phyloP scores from a whole-genome alignment of 2,113 vertebrate species.

The Corydoras sp. region DNA sequence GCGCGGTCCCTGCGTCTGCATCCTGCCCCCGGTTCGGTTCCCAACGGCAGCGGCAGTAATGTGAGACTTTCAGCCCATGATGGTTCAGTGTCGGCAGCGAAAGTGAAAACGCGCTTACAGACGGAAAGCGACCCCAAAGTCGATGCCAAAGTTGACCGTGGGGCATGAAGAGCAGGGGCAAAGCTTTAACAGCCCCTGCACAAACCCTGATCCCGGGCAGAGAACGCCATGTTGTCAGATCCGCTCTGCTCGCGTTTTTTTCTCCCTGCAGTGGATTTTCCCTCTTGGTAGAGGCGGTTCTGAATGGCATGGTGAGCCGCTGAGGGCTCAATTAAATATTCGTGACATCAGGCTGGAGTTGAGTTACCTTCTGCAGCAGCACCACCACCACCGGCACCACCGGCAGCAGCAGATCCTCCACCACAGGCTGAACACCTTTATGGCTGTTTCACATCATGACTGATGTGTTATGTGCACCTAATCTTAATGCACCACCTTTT shows the following conservation, averaged over 20 bases:
- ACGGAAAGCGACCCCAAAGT: neutral
- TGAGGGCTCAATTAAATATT: constrained; percentile 52
- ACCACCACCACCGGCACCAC: neutral
- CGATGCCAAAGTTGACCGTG: neutral
- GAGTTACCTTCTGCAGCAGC: constrained; percentile 53
- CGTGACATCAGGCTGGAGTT: constrained; percentile 64
- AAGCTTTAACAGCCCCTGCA: constrained; percentile 19
- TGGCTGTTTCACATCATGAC: too few species aligned
- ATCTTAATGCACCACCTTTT: too few species aligned
- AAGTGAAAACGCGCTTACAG: constrained; percentile 30
- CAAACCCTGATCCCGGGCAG: constrained; percentile 48
- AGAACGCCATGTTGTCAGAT: constrained; percentile 66
- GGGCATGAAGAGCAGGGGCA: constrained; percentile 15
- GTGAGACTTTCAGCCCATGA: constrained; percentile 62
- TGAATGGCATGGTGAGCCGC: constrained; percentile 47
- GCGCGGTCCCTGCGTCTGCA: constrained; percentile 63
- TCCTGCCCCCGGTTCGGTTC: constrained; percentile 58
- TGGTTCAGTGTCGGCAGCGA: constrained; percentile 37
- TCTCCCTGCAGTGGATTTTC: constrained; percentile 48
- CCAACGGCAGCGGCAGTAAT: constrained; percentile 37
- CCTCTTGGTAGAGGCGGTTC: constrained; percentile 64
- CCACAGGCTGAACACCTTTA: too few species aligned
- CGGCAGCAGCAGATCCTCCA: neutral
- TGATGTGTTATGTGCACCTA: too few species aligned
- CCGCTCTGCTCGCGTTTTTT: constrained; percentile 43